Evolutionary conservation across 1,140 invertebrate species (phyloP).

Genomic region (Thereuonema tuberculata): DNA sequence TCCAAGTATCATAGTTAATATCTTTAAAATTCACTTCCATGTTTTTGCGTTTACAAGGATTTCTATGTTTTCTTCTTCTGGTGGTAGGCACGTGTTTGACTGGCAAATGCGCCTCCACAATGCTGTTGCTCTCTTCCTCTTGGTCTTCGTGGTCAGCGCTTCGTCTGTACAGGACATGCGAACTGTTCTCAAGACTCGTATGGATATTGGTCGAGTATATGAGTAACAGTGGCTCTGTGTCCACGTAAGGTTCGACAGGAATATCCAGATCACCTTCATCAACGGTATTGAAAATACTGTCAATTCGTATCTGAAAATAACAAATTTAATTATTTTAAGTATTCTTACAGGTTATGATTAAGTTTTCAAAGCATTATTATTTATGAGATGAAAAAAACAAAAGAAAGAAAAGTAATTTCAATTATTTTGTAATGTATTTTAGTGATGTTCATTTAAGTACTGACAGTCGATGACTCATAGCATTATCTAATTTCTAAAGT

Average conservation of each 20-base stretch:
- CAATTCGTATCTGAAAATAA: neutral
- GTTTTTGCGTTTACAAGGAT: slow-evolving; percentile 40
- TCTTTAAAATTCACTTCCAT: slow-evolving; percentile 45
- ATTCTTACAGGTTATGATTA: too few relatives aligned
- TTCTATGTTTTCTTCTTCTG: slow-evolving; percentile 20
- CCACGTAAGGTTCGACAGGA: slow-evolving; percentile 10
- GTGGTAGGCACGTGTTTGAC: neutral
- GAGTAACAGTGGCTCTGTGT: slow-evolving; percentile 18
- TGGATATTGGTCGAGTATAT: slow-evolving; percentile 15
- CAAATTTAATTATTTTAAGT: too few relatives aligned
- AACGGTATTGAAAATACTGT: slow-evolving; percentile 13
- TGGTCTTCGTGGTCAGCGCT: slow-evolving; percentile 14
- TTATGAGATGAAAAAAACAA: too few relatives aligned
- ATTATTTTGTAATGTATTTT: too few relatives aligned
- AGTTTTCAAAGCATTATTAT: too few relatives aligned
- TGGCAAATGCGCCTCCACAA: slow-evolving; percentile 10
- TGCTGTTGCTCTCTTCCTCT: slow-evolving; percentile 19
- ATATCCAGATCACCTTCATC: slow-evolving; percentile 17
- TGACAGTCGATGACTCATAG: too few relatives aligned
- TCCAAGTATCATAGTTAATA: slow-evolving; percentile 49
- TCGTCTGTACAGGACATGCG: neutral
- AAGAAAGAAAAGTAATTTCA: too few relatives aligned
- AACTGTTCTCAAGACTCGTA: neutral
- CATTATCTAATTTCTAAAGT: too few relatives aligned
- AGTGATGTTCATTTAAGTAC: too few relatives aligned